These are phyloP conservation scores for Chionis minor DNA, from an alignment of 2,113 vertebrate species.

Conservation along the genomic window DNA sequence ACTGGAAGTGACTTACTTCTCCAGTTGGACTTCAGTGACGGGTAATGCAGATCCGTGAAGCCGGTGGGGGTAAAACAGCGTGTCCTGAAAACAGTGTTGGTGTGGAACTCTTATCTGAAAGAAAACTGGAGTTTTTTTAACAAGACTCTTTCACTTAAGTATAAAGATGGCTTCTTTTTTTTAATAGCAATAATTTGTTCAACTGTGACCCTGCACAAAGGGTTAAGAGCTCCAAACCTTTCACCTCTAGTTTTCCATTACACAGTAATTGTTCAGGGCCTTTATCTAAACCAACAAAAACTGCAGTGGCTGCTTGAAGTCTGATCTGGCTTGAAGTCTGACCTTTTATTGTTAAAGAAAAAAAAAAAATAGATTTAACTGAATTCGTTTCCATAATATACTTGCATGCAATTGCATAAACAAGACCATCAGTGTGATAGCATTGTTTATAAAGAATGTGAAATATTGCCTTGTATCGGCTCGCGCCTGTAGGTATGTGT, in stretches of 20 bases:
- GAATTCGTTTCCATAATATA: neutral
- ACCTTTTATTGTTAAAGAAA: neutral
- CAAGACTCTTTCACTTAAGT: neutral
- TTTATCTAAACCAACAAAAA: neutral
- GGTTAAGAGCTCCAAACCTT: neutral
- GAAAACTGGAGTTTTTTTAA: neutral
- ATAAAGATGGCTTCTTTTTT: neutral
- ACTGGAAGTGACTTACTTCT: neutral
- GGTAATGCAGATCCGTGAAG: neutral
- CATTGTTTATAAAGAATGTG: neutral
- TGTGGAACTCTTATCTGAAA: neutral
- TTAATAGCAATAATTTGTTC: neutral
- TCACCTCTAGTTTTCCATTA: neutral
- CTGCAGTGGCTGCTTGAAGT: neutral
- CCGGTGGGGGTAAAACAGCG: neutral
- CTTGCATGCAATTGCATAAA: neutral
- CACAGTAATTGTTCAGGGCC: neutral
- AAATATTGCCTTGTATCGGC: neutral
- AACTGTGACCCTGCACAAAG: neutral
- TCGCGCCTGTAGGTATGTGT: neutral
- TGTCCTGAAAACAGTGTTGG: neutral
- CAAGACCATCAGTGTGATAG: neutral
- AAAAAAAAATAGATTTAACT: neutral
- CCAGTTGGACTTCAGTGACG: rapidly evolving
- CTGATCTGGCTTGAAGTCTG: neutral